Evolutionary conservation across 2,113 vertebrate species (phyloP), one percentile per base, ranked within the genome.

Genomic region (Bostrychus sinensis): DNA sequence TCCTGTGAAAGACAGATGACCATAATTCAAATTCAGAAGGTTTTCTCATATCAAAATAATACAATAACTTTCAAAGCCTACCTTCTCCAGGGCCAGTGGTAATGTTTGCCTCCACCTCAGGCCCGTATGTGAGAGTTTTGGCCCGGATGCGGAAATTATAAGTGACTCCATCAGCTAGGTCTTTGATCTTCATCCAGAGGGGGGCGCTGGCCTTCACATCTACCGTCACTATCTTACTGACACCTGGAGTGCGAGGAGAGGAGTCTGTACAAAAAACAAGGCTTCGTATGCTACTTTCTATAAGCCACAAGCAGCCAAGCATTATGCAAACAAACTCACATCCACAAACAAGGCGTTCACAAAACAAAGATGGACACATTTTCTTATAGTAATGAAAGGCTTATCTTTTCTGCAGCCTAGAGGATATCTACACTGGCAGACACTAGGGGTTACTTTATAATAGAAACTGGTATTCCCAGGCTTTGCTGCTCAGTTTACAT

Each of bases 181-280:
- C 97, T 86, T 98, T 98, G 75, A 99, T 93, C 89, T 98, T 98
- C 92, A 99, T 92, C 97, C 97, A 99, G 63, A 95, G 83, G 0
- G 95, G 95, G 81, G 93, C 88, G 68, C 69, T 93, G 25, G 95
- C 97, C 80, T 98, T 98, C 84, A 99, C 95, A 0, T 99, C 97
- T 86, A 98, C 96, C 0, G 97, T 99, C 74, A 99, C 97, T 5
- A 98, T 96, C 92, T 98, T 99, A 91, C 97, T 99, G 87, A 99
- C 94, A 5, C 97, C 97, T 99, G 93, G 6, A 81, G 88, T 86
- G 88, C 86, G 86, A 90, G 88, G 83, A 92, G 90, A 90, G 85
- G 87, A 88, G 89, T 92, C 91, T 90, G 91, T 88, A 84, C 81
- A 87, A 72, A 80, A 86, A 86, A 92, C 79, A 90, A 85, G 84